These are phyloP conservation scores for Mimachlamys varia DNA, from an alignment of 2,888 invertebrate species.

Conservation along the genomic window DNA sequence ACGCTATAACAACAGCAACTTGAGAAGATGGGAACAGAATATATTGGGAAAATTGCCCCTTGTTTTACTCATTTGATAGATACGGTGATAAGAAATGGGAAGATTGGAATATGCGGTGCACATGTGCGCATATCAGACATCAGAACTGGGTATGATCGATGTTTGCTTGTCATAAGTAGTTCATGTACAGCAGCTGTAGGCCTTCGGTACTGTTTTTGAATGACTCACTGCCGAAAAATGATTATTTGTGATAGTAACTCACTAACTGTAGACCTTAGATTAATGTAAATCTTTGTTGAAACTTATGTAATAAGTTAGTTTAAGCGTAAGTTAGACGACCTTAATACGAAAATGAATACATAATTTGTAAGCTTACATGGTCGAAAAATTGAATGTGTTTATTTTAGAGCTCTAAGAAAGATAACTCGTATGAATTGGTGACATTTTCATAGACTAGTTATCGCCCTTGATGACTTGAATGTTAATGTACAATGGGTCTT, in stretches of 20 bases:
- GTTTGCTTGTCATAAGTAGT: no score
- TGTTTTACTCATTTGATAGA: slow-evolving; percentile 62
- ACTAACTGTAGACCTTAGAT: no score
- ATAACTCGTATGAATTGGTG: neutral
- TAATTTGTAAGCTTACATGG: no score
- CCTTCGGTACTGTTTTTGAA: neutral
- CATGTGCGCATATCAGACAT: slow-evolving; percentile 64
- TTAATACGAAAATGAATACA: no score
- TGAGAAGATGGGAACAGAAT: slow-evolving; percentile 10
- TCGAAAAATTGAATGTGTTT: neutral
- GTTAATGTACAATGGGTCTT: no score
- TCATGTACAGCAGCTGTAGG: neutral
- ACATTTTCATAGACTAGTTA: no score
- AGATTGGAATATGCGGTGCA: slow-evolving; percentile 67
- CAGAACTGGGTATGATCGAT: slow-evolving; percentile 61
- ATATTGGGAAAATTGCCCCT: slow-evolving; percentile 50
- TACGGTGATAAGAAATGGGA: slow-evolving; percentile 60
- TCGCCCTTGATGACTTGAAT: no score
- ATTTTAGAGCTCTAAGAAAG: neutral
- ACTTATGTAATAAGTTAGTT: no score
- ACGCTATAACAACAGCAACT: neutral
- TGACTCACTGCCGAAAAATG: neutral
- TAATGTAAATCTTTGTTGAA: no score
- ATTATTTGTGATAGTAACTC: no score
- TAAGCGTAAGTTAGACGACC: no score